Evolutionary conservation across 2,797 vertebrate species (phyloP), one percentile per base, ranked within the genome.

Genomic region (Sebastes alutus): DNA sequence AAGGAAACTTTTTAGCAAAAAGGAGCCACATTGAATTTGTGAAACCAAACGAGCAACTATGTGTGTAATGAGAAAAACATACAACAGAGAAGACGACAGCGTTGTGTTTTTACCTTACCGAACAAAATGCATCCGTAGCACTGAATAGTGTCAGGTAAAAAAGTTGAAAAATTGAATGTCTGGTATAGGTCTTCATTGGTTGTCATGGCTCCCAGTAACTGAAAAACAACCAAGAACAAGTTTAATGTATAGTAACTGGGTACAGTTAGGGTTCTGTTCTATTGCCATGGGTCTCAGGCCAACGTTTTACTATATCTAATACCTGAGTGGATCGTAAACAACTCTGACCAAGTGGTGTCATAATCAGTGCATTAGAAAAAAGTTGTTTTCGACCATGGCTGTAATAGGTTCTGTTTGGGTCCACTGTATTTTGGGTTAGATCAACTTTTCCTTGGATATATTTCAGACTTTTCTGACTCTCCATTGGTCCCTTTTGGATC

Each of bases 1-100:
- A 38, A 60, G 59, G 38, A 67, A 80, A 56, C 25, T 46, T 79
- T 75, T 78, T 10, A 10, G 64, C 46, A 32, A 49, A 42, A 64
- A 49, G 42, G 33, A 42, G 13, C 12, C 23, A 54, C 38, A 54
- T 25, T 68, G 30, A 64, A 61, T 56, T 66, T 22, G n/a, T 25
- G 18, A 54, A 61, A 46, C 16, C 25, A 64, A 59, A 70, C 22
- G 9, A 83, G 65, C 22, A 54, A 20, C 35, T 32, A 16, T 22
- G 32, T 55, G 32, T 62, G 6, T 7, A 29, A 35, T 30, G 54
- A 58, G 29, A 42, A 25, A 72, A 58, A 54, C 20, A 52, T n/a
- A 38, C 6, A 59, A 33, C 2, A 14, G 13, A 62, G 4, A 54
- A 16, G 6, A 32, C 12, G 12, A 32, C 14, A 13, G 8, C 14